phyloP scores from a whole-genome alignment of 2,113 vertebrate species.

The Hippotragus niger region DNA sequence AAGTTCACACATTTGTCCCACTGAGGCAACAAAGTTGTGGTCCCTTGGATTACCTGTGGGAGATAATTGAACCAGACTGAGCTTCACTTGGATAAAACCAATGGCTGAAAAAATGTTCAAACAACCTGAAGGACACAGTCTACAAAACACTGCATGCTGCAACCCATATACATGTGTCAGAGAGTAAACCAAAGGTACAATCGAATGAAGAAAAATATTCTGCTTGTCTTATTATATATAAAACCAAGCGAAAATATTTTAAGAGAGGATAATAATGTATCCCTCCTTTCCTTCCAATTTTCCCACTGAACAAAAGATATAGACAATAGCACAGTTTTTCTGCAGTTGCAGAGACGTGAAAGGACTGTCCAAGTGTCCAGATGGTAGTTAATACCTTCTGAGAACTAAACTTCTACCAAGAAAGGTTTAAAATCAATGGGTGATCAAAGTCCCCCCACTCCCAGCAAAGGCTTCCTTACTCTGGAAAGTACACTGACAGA shows the following conservation, averaged over 20 bases:
- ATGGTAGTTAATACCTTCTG: neutral
- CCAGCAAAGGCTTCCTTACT: neutral
- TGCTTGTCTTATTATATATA: neutral
- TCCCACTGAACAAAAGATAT: slow-evolving; percentile 15
- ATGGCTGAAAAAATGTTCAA: neutral
- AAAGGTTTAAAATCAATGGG: neutral
- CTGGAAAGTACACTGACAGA: neutral
- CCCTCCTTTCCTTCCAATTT: slow-evolving; percentile 15
- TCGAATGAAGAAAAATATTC: neutral
- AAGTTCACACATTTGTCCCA: slow-evolving; percentile 99
- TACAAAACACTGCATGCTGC: neutral
- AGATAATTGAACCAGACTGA: slow-evolving; percentile 22
- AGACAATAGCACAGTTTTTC: neutral
- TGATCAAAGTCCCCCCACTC: neutral
- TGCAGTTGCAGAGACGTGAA: neutral
- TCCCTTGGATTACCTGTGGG: slow-evolving; percentile 92
- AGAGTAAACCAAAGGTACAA: neutral
- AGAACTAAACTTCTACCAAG: neutral
- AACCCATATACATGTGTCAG: neutral
- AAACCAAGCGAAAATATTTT: slow-evolving; percentile 39
- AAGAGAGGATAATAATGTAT: neutral
- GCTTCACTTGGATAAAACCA: neutral
- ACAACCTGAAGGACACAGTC: neutral
- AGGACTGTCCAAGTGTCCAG: neutral
- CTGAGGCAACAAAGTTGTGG: slow-evolving; percentile 91